phyloP scores from a whole-genome alignment of 2,113 vertebrate genomes.

The Falco punctatus region DNA sequence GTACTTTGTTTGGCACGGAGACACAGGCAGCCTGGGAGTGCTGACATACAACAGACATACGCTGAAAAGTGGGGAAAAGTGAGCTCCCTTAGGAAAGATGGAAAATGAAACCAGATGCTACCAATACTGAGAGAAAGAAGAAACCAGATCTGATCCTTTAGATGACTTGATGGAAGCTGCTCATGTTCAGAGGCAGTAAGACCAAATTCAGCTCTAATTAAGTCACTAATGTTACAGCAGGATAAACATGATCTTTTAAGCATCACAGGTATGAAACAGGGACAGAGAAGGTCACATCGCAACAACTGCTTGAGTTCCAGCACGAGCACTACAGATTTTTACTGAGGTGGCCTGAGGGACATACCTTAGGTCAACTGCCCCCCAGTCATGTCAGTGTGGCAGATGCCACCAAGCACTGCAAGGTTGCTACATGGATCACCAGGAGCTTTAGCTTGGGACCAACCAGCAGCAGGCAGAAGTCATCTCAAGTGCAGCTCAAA shows the following conservation, averaged over 20 bases:
- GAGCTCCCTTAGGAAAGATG: constrained; percentile 41
- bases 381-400: neutral
- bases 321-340: neutral
- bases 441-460: neutral
- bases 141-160: constrained; percentile 62
- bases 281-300: neutral
- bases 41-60: neutral
- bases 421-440: neutral
- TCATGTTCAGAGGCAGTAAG: constrained; percentile 24
- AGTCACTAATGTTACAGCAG: constrained; percentile 49
- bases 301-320: neutral
- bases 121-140: constrained; percentile 16
- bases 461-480: neutral
- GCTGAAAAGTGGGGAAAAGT: constrained; percentile 53
- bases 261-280: constrained; percentile 12
- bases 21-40: neutral
- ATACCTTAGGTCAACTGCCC: neutral
- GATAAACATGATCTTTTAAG: constrained; percentile 46
- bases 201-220: constrained; percentile 58
- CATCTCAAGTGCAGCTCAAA: neutral
- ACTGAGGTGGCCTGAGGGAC: neutral
- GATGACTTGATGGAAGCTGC: constrained; percentile 47
- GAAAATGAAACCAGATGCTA: constrained; percentile 64
- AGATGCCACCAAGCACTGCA: neutral
- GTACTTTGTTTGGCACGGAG: neutral